Base-by-base conservation (phyloP, 2,888 invertebrate species). In the Galerucella calmariensis region DNA sequence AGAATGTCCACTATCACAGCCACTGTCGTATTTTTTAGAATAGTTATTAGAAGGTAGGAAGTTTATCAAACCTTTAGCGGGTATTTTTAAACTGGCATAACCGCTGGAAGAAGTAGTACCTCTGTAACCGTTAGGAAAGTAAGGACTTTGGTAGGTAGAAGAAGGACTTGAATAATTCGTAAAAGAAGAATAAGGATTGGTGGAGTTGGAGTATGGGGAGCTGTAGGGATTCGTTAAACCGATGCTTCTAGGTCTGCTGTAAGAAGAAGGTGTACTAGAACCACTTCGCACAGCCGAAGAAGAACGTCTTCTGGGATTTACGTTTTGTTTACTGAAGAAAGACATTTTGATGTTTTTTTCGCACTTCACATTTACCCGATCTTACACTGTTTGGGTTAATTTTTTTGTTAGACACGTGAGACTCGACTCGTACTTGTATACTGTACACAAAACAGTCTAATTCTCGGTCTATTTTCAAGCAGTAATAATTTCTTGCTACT, bases 11-110 rank as follows among this genome's bases (percentile, higher is more conserved):
- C 84, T 77, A 87, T 88, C 76, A 82, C 86, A 74, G 85, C 84
- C 78, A 79, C 82, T 76, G 83, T 87, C 83, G 85, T 88, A 77
- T 84, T 85, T 81, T 85, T 88, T 79, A 77, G 83, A 79, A 80
- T 85, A 86, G 78, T 80, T 90, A 65, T 65, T 71, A 58, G 91
- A 90, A 46, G 90, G 89, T 84, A 90, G 88, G 69, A 91, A 88
- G 3, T 91, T 91, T 27, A 90, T 89, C 70, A 92, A 86, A 4
- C 90, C 86, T 70, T 88, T 89, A 53, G 91, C 89, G 73, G 92
- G 92, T 78, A 93, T 87, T 73, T 92, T 92, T 41, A 93, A 88
- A 66, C 92, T 92, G 11, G 93, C 93, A 82, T 93, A 93, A 8
- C 92, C 93, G 76, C 76, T 69, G 8, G 77, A 65, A 12, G 63